Evolutionary conservation across 2,113 vertebrate species (phyloP).

Genomic region (Puntigrus tetrazona): DNA sequence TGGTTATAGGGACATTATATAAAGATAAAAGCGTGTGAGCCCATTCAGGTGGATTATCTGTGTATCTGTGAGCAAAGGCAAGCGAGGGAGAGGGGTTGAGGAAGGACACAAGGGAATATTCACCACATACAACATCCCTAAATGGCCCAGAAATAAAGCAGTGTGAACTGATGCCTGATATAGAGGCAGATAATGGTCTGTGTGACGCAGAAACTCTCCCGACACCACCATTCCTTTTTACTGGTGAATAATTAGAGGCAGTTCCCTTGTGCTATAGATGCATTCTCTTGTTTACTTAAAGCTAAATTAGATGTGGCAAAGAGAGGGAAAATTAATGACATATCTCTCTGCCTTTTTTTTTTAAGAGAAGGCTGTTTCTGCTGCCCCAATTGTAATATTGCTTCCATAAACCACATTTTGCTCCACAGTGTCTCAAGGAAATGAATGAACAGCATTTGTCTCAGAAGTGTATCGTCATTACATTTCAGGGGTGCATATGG

Average conservation of each 20-base stretch:
- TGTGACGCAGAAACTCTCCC: constrained; percentile 36
- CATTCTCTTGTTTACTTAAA: constrained; percentile 26
- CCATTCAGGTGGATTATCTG: constrained; percentile 23
- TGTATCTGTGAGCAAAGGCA: not conserved
- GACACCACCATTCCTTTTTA: not conserved
- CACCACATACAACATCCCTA: constrained; percentile 3
- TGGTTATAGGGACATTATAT: not conserved
- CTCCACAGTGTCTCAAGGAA: not conserved
- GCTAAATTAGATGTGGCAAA: constrained; percentile 41
- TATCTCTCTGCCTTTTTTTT: not conserved
- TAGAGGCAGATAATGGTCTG: constrained; percentile 27
- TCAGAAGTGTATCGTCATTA: constrained; percentile 27
- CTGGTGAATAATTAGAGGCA: constrained; percentile 18
- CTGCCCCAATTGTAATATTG: constrained; percentile 5
- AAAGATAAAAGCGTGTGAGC: constrained; percentile 24
- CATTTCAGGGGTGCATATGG: constrained; percentile 2
- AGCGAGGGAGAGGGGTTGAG: not conserved
- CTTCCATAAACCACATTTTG: constrained; percentile 9
- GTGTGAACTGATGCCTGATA: constrained; percentile 39
- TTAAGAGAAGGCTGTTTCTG: not conserved
- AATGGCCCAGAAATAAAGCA: not conserved
- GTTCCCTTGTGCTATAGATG: constrained; percentile 10
- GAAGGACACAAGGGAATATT: not conserved
- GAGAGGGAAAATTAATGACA: constrained; percentile 13
- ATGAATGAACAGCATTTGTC: constrained; percentile 16